phyloP scores from a whole-genome alignment of 2,797 vertebrate genomes.

The Fringilla coelebs region DNA sequence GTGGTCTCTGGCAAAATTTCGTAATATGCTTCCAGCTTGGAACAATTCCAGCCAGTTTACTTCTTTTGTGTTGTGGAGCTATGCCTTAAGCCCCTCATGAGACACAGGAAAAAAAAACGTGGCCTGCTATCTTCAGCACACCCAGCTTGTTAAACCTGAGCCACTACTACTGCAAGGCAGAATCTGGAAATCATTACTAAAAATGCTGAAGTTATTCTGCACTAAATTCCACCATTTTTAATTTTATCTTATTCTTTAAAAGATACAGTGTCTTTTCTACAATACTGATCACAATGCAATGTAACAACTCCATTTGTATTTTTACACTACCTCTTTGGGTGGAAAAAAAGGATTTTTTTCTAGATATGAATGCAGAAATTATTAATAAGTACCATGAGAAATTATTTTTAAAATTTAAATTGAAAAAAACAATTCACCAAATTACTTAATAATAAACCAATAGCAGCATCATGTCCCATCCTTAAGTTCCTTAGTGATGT shows the following conservation, averaged over 20 bases:
- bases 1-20: background rate
- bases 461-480: background rate
- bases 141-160: background rate
- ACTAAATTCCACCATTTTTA: background rate
- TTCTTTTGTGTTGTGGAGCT: background rate
- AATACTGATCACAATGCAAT: background rate
- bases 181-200: background rate
- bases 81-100: background rate
- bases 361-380: background rate
- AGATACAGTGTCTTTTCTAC: background rate
- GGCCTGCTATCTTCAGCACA: background rate
- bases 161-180: background rate
- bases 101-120: background rate
- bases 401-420: background rate
- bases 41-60: background rate
- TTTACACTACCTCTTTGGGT: background rate
- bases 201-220: background rate
- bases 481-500: background rate
- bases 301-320: background rate
- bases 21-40: background rate
- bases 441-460: background rate
- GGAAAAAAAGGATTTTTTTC: rapidly evolving
- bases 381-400: background rate
- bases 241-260: background rate
- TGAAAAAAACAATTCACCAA: background rate